Conservation (phyloP, 2,113 vertebrate genomes). For the Barbus barbus region DNA sequence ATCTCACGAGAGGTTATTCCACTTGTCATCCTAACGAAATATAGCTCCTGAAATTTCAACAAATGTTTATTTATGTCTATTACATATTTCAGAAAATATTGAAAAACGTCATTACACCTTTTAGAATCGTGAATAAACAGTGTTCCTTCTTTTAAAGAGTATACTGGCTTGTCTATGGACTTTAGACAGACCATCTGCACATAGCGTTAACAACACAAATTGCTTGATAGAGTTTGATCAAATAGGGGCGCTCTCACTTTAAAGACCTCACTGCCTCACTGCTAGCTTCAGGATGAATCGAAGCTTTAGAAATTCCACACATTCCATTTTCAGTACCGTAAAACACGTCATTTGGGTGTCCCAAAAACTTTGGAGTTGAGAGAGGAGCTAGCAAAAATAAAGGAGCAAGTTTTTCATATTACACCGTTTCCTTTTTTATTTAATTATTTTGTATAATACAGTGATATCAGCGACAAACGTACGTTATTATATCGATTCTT, state of each 20-base stretch:
- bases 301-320: slow-evolving; percentile 80
- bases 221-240: slow-evolving; percentile 45
- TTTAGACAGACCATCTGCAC: not conserved
- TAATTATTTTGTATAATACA: not conserved
- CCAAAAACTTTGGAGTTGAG: not conserved
- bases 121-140: not conserved
- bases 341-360: slow-evolving; percentile 55
- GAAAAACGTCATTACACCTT: not conserved
- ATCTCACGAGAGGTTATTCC: not conserved
- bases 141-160: not conserved
- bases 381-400: slow-evolving; percentile 13
- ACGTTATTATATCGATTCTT: not conserved
- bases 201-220: not conserved
- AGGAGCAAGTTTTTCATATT: not conserved
- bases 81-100: not conserved
- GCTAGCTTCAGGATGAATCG: slow-evolving; percentile 75
- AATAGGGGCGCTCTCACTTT: slow-evolving; percentile 58
- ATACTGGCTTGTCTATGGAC: not conserved
- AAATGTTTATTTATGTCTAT: not conserved
- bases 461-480: not conserved
- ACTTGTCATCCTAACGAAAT: not conserved
- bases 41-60: not conserved
- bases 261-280: slow-evolving; percentile 67
- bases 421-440: not conserved
- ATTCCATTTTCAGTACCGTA: slow-evolving; percentile 84